Conservation (phyloP, 1,140 invertebrate species). For the Zaprionus inermis region DNA sequence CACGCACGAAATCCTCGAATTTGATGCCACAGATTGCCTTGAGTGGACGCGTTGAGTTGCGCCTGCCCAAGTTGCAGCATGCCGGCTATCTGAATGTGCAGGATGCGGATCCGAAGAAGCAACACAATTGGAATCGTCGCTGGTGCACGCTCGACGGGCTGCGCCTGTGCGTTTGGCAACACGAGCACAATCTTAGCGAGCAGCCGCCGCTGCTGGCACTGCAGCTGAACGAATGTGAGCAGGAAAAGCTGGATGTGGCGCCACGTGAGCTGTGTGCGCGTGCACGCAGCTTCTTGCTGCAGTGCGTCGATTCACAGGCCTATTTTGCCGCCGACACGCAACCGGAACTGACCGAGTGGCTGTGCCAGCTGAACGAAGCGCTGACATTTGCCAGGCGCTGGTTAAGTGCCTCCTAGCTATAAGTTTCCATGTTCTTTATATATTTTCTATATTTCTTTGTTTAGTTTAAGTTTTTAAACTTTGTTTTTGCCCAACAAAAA, state of each 20-base stretch:
- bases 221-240: slow-evolving; percentile 29
- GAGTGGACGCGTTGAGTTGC: slow-evolving; percentile 64
- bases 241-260: slow-evolving; percentile 38
- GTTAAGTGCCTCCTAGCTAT: slow-evolving; percentile 42
- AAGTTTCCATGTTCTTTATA: slow-evolving; percentile 23
- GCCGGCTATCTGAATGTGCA: slow-evolving; percentile 75
- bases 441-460: slow-evolving; percentile 40
- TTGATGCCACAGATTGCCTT: slow-evolving; percentile 55
- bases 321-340: slow-evolving; percentile 75
- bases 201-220: slow-evolving; percentile 46
- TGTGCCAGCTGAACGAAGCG: slow-evolving; percentile 59
- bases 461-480: slow-evolving; percentile 35
- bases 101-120: slow-evolving; percentile 50
- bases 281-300: slow-evolving; percentile 65
- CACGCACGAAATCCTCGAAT: slow-evolving; percentile 65
- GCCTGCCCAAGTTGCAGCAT: slow-evolving; percentile 56
- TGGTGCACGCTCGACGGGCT: slow-evolving; percentile 75
- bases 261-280: slow-evolving; percentile 72
- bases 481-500: slow-evolving; percentile 23
- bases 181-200: slow-evolving; percentile 59
- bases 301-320: slow-evolving; percentile 33
- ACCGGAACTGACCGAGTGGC: slow-evolving; percentile 62
- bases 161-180: slow-evolving; percentile 57
- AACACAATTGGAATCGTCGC: slow-evolving; percentile 76
- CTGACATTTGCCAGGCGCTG: slow-evolving; percentile 61